phyloP scores from a whole-genome alignment of 2,888 invertebrate species.

The Euplexia lucipara region DNA sequence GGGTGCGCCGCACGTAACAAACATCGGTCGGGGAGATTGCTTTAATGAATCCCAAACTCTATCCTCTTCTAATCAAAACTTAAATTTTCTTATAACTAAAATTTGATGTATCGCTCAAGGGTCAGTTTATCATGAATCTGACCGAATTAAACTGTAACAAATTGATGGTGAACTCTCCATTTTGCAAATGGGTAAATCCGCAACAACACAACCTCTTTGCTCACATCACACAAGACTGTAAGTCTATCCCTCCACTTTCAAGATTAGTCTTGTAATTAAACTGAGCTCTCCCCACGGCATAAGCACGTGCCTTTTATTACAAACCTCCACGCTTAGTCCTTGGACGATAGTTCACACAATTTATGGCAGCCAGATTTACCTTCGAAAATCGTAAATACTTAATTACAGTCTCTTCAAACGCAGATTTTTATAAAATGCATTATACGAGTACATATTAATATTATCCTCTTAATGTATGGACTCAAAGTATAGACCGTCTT shows the following conservation, averaged over 20 bases:
- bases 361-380: neutral
- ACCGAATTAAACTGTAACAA: neutral
- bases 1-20: too few species aligned
- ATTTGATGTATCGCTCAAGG: neutral
- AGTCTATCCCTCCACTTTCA: conserved; percentile 7
- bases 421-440: too few species aligned
- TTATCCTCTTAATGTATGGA: too few species aligned
- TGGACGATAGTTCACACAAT: conserved; percentile 12
- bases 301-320: conserved; percentile 27
- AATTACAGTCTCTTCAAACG: too few species aligned
- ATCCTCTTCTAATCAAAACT: neutral
- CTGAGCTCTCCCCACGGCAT: neutral
- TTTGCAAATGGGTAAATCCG: neutral
- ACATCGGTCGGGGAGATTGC: too few species aligned
- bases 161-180: neutral
- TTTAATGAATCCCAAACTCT: too few species aligned
- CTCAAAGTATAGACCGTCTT: too few species aligned
- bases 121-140: neutral
- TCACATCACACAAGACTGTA: conserved; percentile 2
- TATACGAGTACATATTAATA: too few species aligned
- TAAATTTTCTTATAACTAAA: neutral
- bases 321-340: conserved; percentile 3
- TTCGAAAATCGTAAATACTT: conserved; percentile 13
- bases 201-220: neutral
- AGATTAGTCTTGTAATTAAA: conserved; percentile 10